Base-by-base conservation (phyloP, 2,888 invertebrate genomes). In the Patella pellucida region DNA sequence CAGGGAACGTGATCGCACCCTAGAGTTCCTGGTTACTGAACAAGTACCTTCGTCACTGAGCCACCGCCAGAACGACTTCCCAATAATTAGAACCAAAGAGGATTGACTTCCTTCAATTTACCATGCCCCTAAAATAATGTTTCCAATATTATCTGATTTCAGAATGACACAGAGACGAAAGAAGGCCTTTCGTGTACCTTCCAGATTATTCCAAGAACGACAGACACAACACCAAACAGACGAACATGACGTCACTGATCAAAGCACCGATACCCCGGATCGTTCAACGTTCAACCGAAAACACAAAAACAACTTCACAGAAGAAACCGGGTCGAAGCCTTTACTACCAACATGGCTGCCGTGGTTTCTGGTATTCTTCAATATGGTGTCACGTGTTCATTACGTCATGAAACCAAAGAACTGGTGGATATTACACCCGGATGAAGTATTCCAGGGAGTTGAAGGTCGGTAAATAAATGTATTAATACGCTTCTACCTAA, bases 341-440 rank as follows among this genome's bases (percentile, higher is more conserved):
- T 19, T 86, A 12, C 84, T 86, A 68, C 86, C 85, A 27, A 31
- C 52, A 19, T 79, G 82, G 77, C 73, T 78, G 4, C 80, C 80
- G 0, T 85, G 84, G 84, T n/a, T 84, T 14, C 72, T 87, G 4
- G 81, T 83, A 68, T 16, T 81, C 1, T 56, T 83, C 12, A 85
- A 84, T 41, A 52, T 86, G 70, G 69, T 77, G 3, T 27, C 83
- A 7, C 76, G 88, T 41, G 68, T 85, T 27, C n/a, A 68, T 23
- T 84, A 88, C 72, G 86, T 88, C 9, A 73, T 73, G 0, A 68
- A 85, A 14, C 81, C 79, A 11, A 52, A 70, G 15, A 86, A 85
- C 71, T 87, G 87, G 87, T 89, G 88, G 88, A 80, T 87, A 23
- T 74, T 87, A 12, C 88, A 89, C 72, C 88, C 88, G 0, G 88